Base-by-base conservation (phyloP, 2,888 invertebrate species). In the Callinectes sapidus region DNA sequence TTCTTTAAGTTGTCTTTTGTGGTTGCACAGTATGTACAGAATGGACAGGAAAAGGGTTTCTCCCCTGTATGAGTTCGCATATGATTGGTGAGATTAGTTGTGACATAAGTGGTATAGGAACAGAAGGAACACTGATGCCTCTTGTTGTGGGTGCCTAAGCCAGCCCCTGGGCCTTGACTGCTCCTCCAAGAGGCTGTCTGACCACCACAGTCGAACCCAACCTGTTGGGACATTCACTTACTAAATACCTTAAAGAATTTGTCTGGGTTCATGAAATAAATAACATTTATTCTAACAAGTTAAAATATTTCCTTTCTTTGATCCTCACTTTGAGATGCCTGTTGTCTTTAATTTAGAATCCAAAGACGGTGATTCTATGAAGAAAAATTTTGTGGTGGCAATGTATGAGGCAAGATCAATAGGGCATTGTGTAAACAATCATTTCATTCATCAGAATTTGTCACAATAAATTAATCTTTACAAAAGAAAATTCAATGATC, bases 11-110 rank as follows among this genome's bases (percentile, higher is more conserved):
- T 91, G 55, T 91, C 89, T 77, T 91, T 91, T 55, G 91, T 91
- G 42, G 91, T 91, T 35, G 91, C 88, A 89, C 81, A 85, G 61
- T 91, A 91, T 85, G 91, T 61, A 39, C 91, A 91, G 54, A 35
- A 89, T 32, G 89, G 88, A 61, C 91, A 91, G n/a, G 88, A 55
- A 85, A 89, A 91, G 16, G 91, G 91, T 55, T 81, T 91, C 55
- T 91, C 91, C 81, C 91, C 91, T 32, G 91, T 91, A 55, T 91
- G 91, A 42, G 91, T 91, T 39, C 91, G 77, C 89, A 91, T 61
- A 61, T 91, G 91, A 81, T 88, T 91, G 66, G 39, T 91, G 35
- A 91, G 77, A 39, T 91, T 91, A 13, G 91, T 91, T 77, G 91
- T 85, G 77, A 91, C 91, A 89, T 55, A 54, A 18, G 91, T 91